A percentile compares a stretch with the other conserved stretches of the same genome.
Evolutionary conservation across 1,140 invertebrate genomes (phyloP).

Genomic region (Drosophila arizonae): DNA sequence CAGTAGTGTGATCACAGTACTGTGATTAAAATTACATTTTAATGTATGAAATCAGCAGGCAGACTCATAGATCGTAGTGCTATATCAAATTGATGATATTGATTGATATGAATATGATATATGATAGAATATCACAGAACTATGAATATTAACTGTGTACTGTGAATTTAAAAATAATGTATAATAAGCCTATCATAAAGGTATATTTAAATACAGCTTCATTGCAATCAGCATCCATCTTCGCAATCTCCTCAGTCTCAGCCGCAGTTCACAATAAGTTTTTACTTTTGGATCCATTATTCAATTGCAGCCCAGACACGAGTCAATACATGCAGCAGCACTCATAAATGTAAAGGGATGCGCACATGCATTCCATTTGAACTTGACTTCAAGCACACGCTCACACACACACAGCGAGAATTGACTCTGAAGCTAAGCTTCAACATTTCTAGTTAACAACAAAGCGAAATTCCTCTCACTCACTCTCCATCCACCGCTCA

Average conservation of each 20-base stretch:
- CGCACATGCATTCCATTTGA: conserved; percentile 10
- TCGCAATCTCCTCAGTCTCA: background rate
- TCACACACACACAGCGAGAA: background rate
- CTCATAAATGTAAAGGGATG: conserved; percentile 2
- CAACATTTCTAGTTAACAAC: background rate
- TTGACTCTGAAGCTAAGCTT: background rate
- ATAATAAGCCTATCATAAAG: too few species aligned
- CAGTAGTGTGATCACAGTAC: background rate
- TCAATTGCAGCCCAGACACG: background rate
- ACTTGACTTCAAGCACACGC: conserved; percentile 5
- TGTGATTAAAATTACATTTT: too few species aligned
- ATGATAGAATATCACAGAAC: too few species aligned
- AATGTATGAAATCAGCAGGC: too few species aligned
- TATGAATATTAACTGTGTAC: background rate
- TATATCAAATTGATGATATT: too few species aligned
- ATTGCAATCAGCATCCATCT: too few species aligned
- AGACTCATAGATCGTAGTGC: too few species aligned
- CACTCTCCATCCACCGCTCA: background rate
- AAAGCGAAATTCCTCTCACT: background rate
- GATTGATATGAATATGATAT: too few species aligned
- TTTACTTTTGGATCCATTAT: background rate
- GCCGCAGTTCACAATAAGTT: background rate
- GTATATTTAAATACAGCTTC: too few species aligned
- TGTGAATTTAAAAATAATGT: background rate
- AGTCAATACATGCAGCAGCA: background rate